Conservation (phyloP, 2,113 vertebrate species). For the Pollachius pollachius region DNA sequence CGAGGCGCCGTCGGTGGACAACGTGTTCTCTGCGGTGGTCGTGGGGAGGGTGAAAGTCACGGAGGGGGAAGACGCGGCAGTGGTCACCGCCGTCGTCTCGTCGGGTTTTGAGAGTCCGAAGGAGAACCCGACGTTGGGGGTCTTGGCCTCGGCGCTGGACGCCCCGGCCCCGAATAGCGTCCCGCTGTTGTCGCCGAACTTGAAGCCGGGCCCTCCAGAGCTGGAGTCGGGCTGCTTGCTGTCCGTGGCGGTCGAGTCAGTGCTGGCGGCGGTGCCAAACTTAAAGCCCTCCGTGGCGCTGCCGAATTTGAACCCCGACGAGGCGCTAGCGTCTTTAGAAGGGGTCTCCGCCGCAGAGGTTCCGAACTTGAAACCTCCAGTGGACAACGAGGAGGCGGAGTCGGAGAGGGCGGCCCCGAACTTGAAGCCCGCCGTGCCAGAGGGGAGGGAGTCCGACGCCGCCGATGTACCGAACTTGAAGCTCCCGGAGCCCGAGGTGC, state of each 20-base stretch:
- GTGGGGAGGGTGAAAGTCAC: constrained; percentile 70
- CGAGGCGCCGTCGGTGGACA: constrained; percentile 43
- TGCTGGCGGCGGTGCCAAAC: constrained; percentile 60
- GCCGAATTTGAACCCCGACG: constrained; percentile 60
- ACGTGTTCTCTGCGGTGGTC: constrained; percentile 65
- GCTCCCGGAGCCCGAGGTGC: constrained; percentile 61
- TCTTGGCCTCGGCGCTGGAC: constrained; percentile 71
- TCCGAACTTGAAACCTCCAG: constrained; percentile 68
- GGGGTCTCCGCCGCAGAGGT: constrained; percentile 49
- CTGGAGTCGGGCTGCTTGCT: constrained; percentile 76
- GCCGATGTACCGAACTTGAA: constrained; percentile 83
- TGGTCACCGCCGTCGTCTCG: constrained; percentile 58
- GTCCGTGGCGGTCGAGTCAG: constrained; percentile 68
- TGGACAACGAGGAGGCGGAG: constrained; percentile 32
- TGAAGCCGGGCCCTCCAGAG: constrained; percentile 71
- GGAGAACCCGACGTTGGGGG: constrained; percentile 69
- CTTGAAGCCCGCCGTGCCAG: constrained; percentile 75
- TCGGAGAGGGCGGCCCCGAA: constrained; percentile 69
- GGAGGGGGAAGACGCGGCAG: constrained; percentile 32
- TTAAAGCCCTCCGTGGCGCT: constrained; percentile 61
- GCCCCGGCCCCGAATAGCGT: constrained; percentile 70
- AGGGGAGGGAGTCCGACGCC: constrained; percentile 42
- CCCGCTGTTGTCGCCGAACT: constrained; percentile 67
- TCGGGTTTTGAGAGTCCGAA: constrained; percentile 77
- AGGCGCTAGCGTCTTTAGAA: constrained; percentile 50